phyloP scores from a whole-genome alignment of 92 coral and sea anemone species.

The Nematostella vectensis region DNA sequence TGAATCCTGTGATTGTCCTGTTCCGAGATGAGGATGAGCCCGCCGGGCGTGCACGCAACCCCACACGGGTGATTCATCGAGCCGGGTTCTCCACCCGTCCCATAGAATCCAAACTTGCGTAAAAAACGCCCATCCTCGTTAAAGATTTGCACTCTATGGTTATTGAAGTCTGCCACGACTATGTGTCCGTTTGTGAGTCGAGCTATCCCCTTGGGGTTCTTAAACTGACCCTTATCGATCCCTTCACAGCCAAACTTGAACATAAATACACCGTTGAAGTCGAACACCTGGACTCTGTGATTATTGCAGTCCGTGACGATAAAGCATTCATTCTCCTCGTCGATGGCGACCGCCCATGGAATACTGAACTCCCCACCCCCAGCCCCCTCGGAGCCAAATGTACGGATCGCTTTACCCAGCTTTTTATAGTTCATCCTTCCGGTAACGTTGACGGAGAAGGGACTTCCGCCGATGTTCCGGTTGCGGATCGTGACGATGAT shows the following conservation, averaged over 20 bases:
- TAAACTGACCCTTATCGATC: constrained; percentile 77
- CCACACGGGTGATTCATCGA: constrained; percentile 89
- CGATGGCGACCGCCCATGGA: constrained; percentile 93
- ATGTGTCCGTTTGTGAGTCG: constrained; percentile 71
- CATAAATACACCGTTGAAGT: constrained; percentile 74
- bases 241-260: constrained; percentile 89
- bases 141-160: constrained; percentile 82
- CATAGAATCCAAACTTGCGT: constrained; percentile 68
- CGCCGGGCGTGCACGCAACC: constrained; percentile 70
- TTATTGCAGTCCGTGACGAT: constrained; percentile 84
- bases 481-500: constrained; percentile 64
- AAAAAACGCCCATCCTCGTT: constrained; percentile 92
- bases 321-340: constrained; percentile 72
- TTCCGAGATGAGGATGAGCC: constrained; percentile 76
- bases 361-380: constrained; percentile 91
- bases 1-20: constrained; percentile 91
- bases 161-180: constrained; percentile 84
- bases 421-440: constrained; percentile 83
- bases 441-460: constrained; percentile 78
- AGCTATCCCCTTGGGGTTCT: constrained; percentile 77
- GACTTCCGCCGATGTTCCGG: constrained; percentile 80
- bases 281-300: constrained; percentile 93
- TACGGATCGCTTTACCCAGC: constrained; percentile 61
- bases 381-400: constrained; percentile 79
- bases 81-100: constrained; percentile 49